Conservation (phyloP, 2,888 invertebrate genomes). For the Sphaeridia pumilis region DNA sequence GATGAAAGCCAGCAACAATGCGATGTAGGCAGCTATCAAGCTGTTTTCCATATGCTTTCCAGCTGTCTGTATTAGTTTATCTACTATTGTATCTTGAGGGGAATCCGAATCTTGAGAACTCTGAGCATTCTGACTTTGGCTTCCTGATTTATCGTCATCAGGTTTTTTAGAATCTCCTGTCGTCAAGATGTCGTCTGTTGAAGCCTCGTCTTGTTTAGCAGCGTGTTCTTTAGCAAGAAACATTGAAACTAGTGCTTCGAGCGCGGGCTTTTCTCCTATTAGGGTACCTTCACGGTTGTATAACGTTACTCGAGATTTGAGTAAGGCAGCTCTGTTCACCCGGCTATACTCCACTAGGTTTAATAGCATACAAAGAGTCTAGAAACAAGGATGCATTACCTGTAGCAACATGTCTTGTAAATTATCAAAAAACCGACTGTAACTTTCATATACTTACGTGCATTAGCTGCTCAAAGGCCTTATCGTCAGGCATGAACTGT, state of each 20-base stretch:
- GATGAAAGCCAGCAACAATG: slow-evolving; percentile 75
- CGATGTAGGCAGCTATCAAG: slow-evolving; percentile 85
- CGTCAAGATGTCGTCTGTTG: slow-evolving; percentile 70
- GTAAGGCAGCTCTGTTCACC: slow-evolving; percentile 52
- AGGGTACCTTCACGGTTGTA: background rate
- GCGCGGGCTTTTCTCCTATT: slow-evolving; percentile 52
- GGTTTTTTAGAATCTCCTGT: slow-evolving; percentile 23
- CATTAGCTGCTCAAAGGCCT: slow-evolving; percentile 85
- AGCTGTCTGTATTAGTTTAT: slow-evolving; percentile 69
- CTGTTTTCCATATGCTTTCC: slow-evolving; percentile 99
- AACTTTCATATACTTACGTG: slow-evolving; percentile 56
- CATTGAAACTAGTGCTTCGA: slow-evolving; percentile 71
- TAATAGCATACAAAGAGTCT: slow-evolving; percentile 82
- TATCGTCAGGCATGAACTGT: slow-evolving; percentile 76
- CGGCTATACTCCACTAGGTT: slow-evolving; percentile 89
- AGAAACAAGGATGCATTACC: too few species aligned
- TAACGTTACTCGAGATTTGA: slow-evolving; percentile 22
- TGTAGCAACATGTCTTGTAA: too few species aligned
- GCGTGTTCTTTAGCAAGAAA: slow-evolving; percentile 76
- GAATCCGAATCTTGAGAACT: slow-evolving; percentile 26
- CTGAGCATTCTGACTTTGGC: slow-evolving; percentile 25
- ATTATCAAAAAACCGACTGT: too few species aligned
- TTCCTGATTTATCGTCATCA: slow-evolving; percentile 5
- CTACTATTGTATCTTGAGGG: slow-evolving; percentile 30
- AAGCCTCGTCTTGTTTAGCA: slow-evolving; percentile 74